These are phyloP conservation scores for Palythoa grandis DNA, from an alignment of 92 coral and sea anemone genomes.

Conservation along the genomic window DNA sequence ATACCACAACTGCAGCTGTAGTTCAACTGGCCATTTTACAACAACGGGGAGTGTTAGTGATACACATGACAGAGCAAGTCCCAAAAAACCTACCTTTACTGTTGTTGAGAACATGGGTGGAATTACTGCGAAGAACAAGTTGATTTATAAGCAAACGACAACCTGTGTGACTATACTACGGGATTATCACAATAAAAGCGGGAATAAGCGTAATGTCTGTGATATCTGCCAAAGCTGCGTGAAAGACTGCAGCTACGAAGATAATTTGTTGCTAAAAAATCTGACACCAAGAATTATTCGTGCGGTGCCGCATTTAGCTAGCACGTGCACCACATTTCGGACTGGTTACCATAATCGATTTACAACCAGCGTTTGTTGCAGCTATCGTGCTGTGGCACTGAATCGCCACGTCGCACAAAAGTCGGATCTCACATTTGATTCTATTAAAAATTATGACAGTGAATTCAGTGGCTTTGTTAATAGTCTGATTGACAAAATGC, in stretches of 20 bases:
- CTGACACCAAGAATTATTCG: constrained; percentile 33
- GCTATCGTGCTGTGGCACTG: neutral
- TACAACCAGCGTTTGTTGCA: constrained; percentile 62
- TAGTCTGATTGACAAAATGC: constrained; percentile 48
- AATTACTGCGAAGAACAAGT: neutral
- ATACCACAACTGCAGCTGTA: constrained; percentile 80
- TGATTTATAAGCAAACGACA: neutral
- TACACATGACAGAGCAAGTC: constrained; percentile 2
- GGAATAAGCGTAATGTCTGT: constrained; percentile 59
- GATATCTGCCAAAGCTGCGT: constrained; percentile 64
- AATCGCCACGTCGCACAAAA: neutral
- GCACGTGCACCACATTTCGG: constrained; percentile 48
- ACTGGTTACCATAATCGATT: constrained; percentile 42
- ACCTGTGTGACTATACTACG: constrained; percentile 51
- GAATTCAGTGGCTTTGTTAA: constrained; percentile 48
- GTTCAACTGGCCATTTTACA: neutral
- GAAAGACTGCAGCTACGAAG: constrained; percentile 33
- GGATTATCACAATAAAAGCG: constrained; percentile 6
- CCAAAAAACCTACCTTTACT: constrained; percentile 7
- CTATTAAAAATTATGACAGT: neutral
- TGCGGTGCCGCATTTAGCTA: neutral
- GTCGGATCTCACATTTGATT: constrained; percentile 22
- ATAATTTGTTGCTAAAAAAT: constrained; percentile 19
- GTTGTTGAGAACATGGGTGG: neutral
- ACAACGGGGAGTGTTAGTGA: neutral